A percentile compares a stretch with the other conserved stretches of the same genome.
phyloP scores from a whole-genome alignment of 2,113 vertebrate genomes.

The Lycaon pictus region DNA sequence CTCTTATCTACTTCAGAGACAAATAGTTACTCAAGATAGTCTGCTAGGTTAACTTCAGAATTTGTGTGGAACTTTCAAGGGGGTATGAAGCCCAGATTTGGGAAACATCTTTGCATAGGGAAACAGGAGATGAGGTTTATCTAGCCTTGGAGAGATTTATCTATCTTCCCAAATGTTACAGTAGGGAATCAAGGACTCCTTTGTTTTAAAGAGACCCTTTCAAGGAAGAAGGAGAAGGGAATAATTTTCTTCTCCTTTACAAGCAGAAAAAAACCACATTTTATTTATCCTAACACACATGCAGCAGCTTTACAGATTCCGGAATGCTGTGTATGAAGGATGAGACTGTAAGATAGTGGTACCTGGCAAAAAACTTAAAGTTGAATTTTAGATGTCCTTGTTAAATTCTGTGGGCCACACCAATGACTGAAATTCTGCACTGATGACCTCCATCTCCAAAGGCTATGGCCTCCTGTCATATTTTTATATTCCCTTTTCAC shows the following conservation, averaged over 20 bases:
- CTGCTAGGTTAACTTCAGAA: neutral
- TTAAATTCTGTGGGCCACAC: neutral
- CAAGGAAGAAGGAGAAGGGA: neutral
- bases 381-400: neutral
- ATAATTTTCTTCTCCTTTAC: neutral
- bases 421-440: neutral
- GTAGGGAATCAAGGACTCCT: neutral
- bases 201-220: neutral
- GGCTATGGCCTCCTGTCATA: neutral
- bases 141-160: neutral
- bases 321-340: neutral
- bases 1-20: neutral
- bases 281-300: neutral
- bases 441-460: neutral
- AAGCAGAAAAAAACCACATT: neutral
- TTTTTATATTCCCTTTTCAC: neutral
- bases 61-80: neutral
- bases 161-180: neutral
- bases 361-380: neutral
- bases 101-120: neutral
- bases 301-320: neutral
- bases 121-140: neutral
- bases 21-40: neutral
- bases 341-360: neutral
- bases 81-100: neutral